Percentiles rank a stretch among this genome's conserved stretches.
phyloP scores from a whole-genome alignment of 2,888 invertebrate genomes.

The Philereme transversata region DNA sequence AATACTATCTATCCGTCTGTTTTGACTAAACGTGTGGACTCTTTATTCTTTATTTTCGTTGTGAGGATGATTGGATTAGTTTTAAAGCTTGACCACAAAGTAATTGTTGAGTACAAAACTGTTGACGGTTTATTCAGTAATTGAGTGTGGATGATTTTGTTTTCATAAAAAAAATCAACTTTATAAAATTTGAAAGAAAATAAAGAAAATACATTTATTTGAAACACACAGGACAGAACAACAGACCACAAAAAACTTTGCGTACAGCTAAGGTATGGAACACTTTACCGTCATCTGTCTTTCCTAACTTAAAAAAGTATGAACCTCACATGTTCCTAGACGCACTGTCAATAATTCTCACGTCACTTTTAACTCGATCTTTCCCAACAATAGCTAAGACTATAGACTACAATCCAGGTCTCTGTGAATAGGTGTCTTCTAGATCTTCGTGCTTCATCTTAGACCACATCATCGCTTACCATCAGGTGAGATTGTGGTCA shows the following conservation, averaged over 20 bases:
- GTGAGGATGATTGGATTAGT: conserved; percentile 24
- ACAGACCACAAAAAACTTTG: too few species aligned
- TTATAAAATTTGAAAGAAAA: too few species aligned
- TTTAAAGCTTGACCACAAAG: conserved; percentile 14
- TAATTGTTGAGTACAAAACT: neutral
- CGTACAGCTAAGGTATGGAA: too few species aligned
- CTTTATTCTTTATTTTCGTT: conserved; percentile 31
- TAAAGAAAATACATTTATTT: too few species aligned
- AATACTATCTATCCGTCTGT: conserved; percentile 34
- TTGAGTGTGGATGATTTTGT: conserved; percentile 19
- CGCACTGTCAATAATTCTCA: conserved; percentile 50
- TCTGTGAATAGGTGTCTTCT: too few species aligned
- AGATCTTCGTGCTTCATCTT: too few species aligned
- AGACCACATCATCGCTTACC: too few species aligned
- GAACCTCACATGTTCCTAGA: conserved; percentile 5
- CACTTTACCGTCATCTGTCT: too few species aligned
- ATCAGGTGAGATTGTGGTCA: too few species aligned
- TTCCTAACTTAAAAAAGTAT: too few species aligned
- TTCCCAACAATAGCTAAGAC: conserved; percentile 40
- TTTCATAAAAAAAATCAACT: neutral
- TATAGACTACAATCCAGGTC: too few species aligned
- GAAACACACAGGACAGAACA: too few species aligned
- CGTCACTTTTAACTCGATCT: conserved; percentile 72
- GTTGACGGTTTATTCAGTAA: neutral
- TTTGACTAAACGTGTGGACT: conserved; percentile 34